Evolutionary conservation across 2,888 invertebrate genomes (phyloP), one percentile per base, ranked within the genome.

Genomic region (Cerastoderma edule): DNA sequence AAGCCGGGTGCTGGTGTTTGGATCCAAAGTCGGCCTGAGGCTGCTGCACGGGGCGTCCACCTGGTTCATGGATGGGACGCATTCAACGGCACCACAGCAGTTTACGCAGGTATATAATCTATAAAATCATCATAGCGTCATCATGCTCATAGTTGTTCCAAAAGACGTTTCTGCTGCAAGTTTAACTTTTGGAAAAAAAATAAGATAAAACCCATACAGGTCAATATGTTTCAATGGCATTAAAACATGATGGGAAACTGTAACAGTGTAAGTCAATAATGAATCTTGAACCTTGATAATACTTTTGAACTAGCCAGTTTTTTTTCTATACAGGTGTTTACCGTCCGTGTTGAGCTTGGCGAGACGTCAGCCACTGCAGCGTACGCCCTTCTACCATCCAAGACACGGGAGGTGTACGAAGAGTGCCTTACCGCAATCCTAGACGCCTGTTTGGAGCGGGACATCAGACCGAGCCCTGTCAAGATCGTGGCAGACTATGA

Each of bases 401-500:
- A 68, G 27, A 2, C 53, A 10, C 57, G 66, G 39, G 5, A 1
- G 2, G 27, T 22, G 6, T 69, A 57, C 22, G 57, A 69, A 46
- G 63, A 70, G 32, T 63, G 64, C 30, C 60, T 67, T 10, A 73
- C 73, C 27, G 48, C 67, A 24, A 24, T 69, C 30, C 60, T 69
- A 28, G 69, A 69, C 46, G 48, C 69, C 39, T 69, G 44, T 30
- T 46, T 60, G 19, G 5, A n/a, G 46, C 30, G 28, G n/a, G 22
- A 69, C 28, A 60, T 69, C 46, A 44, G 72, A 27, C 63, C 73
- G 0, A 30, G 30, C 28, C 28, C 33, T 1, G 24, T 16, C n/a
- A 39, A 19, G 5, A 48, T 71, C 19, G 67, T 71, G 1, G 65
- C 24, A 6, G 78, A 74, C 46, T 78, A 64, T 28, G 71, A 73